phyloP scores from a whole-genome alignment of 2,797 vertebrate species.

The Phataginus tetradactyla region DNA sequence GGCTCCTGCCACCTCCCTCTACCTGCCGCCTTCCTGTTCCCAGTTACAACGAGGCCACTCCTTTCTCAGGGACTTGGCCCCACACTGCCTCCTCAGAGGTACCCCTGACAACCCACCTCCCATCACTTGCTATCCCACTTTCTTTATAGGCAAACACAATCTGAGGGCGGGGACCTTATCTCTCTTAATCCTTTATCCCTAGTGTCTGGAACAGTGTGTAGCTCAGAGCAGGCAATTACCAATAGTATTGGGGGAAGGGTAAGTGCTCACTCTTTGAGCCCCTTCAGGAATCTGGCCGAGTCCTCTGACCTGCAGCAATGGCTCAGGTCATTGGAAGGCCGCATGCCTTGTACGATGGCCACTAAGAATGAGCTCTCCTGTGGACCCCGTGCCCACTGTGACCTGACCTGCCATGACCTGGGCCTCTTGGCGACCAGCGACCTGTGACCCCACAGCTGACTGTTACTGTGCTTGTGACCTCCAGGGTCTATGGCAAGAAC shows the following conservation, averaged over 20 bases:
- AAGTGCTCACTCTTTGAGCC: not conserved
- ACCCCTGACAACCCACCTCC: not conserved
- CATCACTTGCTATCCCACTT: fast-evolving
- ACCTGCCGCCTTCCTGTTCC: not conserved
- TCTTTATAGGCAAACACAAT: not conserved
- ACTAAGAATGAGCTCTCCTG: not conserved
- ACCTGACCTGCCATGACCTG: not conserved
- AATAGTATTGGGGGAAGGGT: not conserved
- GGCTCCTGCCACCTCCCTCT: not conserved
- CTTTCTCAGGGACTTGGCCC: not conserved
- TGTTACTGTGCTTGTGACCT: fast-evolving
- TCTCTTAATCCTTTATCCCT: not conserved
- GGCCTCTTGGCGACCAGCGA: not conserved
- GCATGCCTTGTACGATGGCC: not conserved
- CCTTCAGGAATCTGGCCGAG: not conserved
- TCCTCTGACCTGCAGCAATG: not conserved
- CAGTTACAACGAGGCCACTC: not conserved
- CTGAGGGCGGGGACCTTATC: not conserved
- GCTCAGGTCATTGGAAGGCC: not conserved
- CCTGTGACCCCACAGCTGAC: fast-evolving
- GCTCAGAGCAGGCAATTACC: not conserved
- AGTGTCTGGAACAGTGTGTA: not conserved
- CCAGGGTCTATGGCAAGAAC: not conserved
- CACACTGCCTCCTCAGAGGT: not conserved
- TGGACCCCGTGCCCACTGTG: not conserved